Base-by-base conservation (phyloP, 2,113 vertebrate species). In the Sinocyclocheilus anophthalmus region DNA sequence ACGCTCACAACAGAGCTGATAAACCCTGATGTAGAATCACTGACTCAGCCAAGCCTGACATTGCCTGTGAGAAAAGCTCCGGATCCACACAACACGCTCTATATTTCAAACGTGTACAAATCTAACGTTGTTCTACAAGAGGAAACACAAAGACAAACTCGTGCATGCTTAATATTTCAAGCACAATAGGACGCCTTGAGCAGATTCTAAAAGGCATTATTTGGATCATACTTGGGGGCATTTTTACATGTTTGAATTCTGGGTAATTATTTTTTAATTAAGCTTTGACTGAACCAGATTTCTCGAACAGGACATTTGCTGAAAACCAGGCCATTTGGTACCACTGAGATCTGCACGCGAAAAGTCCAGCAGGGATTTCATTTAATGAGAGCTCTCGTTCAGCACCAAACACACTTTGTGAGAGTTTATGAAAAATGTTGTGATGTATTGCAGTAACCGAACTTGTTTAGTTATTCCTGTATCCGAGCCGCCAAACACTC, bases 41-140 rank as follows among this genome's bases (percentile, higher is more conserved):
- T 4, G 55, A 61, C 33, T 80, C 55, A 61, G 77, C 55, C 53
- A 80, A 80, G 76, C 76, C 76, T 78, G 76, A 78, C 76, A 37
- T n/a, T 30, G 53, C 8, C 53, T 53, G 48, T 26, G 45, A 76
- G 76, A 57, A 57, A 78, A 78, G 30, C 76, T 42, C 77, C 39
- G 7, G 3, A 24, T 80, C 33, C 55, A 57, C 48, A 57, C 76
- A 79, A 42, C 53, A 24, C 6, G 11, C 30, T 24, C 55, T 3
- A 22, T 0, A 13, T 39, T 42, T 61, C 11, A 61, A n/a, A n/a
- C 33, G 3, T 9, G 8, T n/a, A 37, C 73, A 78, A 59, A 55
- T 37, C 16, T 22, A n/a, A 39, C 6, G 12, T 0, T 61, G 30
- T 61, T 61, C 33, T 39, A 61, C 70, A 73, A 42, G 20, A 72